Evolutionary conservation across 2,797 vertebrate species (phyloP).

Genomic region (Avahi laniger): DNA sequence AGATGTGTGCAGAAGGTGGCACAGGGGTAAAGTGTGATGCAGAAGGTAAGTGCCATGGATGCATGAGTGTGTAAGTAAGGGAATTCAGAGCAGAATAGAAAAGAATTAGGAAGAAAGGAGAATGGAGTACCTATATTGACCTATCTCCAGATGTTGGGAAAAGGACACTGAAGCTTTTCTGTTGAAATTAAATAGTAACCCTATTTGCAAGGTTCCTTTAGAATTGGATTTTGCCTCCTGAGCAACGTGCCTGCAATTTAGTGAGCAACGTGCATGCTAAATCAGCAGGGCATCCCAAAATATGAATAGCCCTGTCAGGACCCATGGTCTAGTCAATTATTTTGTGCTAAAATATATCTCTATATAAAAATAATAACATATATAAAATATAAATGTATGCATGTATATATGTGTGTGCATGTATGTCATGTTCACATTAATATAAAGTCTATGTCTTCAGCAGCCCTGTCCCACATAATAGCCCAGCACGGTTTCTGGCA

Average conservation of each 20-base stretch:
- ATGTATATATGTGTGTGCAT: not conserved
- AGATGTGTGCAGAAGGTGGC: not conserved
- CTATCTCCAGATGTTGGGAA: not conserved
- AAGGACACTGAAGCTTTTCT: not conserved
- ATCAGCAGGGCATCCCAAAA: not conserved
- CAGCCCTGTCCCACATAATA: not conserved
- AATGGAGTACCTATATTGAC: not conserved
- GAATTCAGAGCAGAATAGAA: not conserved
- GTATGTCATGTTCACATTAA: not conserved
- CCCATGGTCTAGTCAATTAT: not conserved
- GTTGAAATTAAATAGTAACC: not conserved
- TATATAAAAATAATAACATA: not conserved
- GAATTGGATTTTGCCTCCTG: not conserved
- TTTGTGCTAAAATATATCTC: not conserved
- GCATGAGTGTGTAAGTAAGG: not conserved
- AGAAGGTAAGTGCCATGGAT: not conserved
- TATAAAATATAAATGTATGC: not conserved
- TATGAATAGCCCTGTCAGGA: not conserved
- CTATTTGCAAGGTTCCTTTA: not conserved
- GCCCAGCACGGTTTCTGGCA: not conserved
- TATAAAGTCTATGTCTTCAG: not conserved
- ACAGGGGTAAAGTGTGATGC: not conserved
- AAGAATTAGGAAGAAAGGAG: not conserved
- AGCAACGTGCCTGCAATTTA: not conserved
- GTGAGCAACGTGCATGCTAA: not conserved